Evolutionary conservation across 2,888 invertebrate species (phyloP).

Genomic region (Dryadula phaetusa): DNA sequence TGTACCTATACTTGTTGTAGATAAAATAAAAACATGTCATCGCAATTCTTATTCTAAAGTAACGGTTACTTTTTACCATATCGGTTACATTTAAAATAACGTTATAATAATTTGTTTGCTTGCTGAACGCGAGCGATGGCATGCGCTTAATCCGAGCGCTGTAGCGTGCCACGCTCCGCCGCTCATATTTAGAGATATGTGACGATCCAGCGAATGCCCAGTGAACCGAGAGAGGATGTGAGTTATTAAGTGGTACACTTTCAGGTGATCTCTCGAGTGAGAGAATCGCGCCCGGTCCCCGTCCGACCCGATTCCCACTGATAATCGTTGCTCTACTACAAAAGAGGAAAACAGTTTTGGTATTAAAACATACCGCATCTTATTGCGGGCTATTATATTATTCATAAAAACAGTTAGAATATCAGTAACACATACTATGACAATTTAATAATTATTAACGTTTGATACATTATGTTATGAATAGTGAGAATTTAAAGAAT

Average conservation of each 20-base stretch:
- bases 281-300: constrained; percentile 69
- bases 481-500: too few relatives aligned
- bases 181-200: constrained; percentile 82
- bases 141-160: constrained; percentile 57
- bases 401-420: neutral
- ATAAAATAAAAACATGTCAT: neutral
- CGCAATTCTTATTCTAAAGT: neutral
- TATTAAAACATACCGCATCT: neutral
- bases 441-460: too few relatives aligned
- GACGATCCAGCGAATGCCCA: constrained; percentile 82
- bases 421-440: neutral
- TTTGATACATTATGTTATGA: too few relatives aligned
- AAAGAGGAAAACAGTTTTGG: constrained; percentile 36
- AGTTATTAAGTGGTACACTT: constrained; percentile 83
- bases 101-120: constrained; percentile 17
- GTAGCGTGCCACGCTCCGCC: constrained; percentile 70
- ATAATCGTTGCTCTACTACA: constrained; percentile 48
- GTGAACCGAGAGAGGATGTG: constrained; percentile 82
- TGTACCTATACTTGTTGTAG: neutral
- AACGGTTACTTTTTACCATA: neutral
- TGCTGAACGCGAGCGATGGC: constrained; percentile 38
- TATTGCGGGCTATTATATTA: neutral
- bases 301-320: constrained; percentile 51
- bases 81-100: neutral
- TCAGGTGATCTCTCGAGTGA: constrained; percentile 84